Evolutionary conservation across 2,888 invertebrate species (phyloP), one percentile per base, ranked within the genome.

Genomic region (Plusia festucae): DNA sequence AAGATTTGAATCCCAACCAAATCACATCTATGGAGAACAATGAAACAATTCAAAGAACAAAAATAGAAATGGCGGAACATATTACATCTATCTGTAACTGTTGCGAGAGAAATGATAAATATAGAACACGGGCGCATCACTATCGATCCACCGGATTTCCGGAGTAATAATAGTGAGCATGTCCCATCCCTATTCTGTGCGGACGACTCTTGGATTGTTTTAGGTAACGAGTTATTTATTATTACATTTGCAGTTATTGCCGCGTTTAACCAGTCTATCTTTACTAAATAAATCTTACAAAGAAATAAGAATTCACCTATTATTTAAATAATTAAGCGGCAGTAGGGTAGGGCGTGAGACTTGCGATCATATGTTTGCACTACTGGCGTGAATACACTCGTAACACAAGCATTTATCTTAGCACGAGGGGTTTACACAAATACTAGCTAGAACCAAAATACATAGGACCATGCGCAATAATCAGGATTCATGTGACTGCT

Each of bases 71-170:
- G 53, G 55, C 62, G 18, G 20, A 64, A 63, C 46, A 60, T 67
- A 76, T 63, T 16, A 49, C 32, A 46, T 68, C 68, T 68, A 78
- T 69, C 69, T 64, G 66, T 65, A 63, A 71, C 61, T 56, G 68
- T 13, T 46, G 32, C 58, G 65, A 62, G 67, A 60, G 56, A 40
- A 69, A 75, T 82, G 79, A 81, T 86, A 86, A 84, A 86, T 86
- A 82, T 84, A 83, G 82, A 78, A 55, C 68, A 70, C 68, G 64
- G 54, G 74, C 73, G 79, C 73, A 74, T 68, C 62, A 66, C 66
- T 79, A 87, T 86, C 79, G 87, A 87, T 86, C 82, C 64, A 8
- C 16, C 44, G 65, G 56, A 68, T 65, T 66, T 76, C 67, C 52
- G 57, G 61, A 56, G 66, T 80, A 78, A 65, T 80, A 78, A 80